Base-by-base conservation (phyloP, 2,797 vertebrate species). In the Gadopsis marmoratus region DNA sequence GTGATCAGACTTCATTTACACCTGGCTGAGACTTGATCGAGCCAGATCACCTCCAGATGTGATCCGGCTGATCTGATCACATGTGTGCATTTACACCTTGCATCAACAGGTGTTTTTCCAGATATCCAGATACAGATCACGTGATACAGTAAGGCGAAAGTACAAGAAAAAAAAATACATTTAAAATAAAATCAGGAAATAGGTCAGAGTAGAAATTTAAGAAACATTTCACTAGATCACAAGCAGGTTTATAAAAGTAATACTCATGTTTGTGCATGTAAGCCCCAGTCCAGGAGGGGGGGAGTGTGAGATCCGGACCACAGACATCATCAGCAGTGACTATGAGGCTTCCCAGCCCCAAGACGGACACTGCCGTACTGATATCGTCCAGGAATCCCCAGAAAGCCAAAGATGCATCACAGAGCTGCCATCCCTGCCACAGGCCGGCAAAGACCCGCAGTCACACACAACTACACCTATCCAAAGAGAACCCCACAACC, bases 261-360 rank as follows among this genome's bases (percentile, higher is more conserved):
- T 19, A 29, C 13, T 62, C 12, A 13, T 73, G 0, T 84, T 6
- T 86, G 31, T 93, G 13, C 48, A 4, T 75, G 88, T 5, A 23
- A 95, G 92, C 74, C 89, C 92, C 63, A 90, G 91, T 85, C 87
- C 91, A 74, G 91, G 84, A 79, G 85, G 79, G n/a, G 88, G 83
- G 60, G 94, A 94, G 35, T 89, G 88, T 48, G 92, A 94, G 65
- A 90, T 93, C 65, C 90, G 92, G 60, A 93, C 93, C 58, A 95
- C 92, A 37, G 94, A 95, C 76, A 92, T 94, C 66, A 85, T 93
- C 37, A 83, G 88, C 86, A 88, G 85, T 60, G 92, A 93, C 89
- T 91, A 76, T 21, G 90, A 88, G 17, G 39, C 71, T 0, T 21
- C 89, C 4, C 86, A 75, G 45, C 39, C 86, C 4, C 91, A 87